Evolutionary conservation across 2,888 invertebrate genomes (phyloP).

Genomic region (Chydorus sphaericus): DNA sequence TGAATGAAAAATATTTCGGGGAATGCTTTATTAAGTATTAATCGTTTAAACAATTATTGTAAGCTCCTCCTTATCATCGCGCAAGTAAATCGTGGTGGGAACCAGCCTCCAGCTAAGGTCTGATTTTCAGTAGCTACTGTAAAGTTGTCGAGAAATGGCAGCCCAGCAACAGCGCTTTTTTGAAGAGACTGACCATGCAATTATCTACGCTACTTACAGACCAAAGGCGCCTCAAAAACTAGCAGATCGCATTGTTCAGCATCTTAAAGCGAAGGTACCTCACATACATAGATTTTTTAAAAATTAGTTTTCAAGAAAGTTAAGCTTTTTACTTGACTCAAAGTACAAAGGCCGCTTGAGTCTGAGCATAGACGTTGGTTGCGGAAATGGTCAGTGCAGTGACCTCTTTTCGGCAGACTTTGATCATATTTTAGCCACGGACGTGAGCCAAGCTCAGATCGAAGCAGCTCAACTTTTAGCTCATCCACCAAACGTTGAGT

Average conservation of each 20-base stretch:
- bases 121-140: no score
- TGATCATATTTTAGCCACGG: not conserved
- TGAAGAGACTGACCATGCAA: constrained; percentile 20
- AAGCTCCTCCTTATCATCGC: no score
- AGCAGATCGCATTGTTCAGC: constrained; percentile 19
- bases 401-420: not conserved
- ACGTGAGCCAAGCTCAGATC: constrained; percentile 4
- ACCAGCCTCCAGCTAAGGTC: no score
- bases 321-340: not conserved
- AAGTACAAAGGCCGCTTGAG: constrained; percentile 2
- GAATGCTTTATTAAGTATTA: no score
- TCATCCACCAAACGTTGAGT: not conserved
- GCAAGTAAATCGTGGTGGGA: no score
- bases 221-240: constrained; percentile 20
- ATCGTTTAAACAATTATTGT: no score
- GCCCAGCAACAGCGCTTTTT: constrained; percentile 22
- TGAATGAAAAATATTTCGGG: no score
- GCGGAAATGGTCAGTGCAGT: constrained; percentile 9
- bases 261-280: constrained; percentile 20
- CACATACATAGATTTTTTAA: no score
- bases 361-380: constrained; percentile 6
- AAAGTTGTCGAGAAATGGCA: no score
- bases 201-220: constrained; percentile 21
- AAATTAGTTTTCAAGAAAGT: no score
- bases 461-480: not conserved